Base-by-base conservation (phyloP, 2,888 invertebrate genomes). In the Epirrhoe tristata region DNA sequence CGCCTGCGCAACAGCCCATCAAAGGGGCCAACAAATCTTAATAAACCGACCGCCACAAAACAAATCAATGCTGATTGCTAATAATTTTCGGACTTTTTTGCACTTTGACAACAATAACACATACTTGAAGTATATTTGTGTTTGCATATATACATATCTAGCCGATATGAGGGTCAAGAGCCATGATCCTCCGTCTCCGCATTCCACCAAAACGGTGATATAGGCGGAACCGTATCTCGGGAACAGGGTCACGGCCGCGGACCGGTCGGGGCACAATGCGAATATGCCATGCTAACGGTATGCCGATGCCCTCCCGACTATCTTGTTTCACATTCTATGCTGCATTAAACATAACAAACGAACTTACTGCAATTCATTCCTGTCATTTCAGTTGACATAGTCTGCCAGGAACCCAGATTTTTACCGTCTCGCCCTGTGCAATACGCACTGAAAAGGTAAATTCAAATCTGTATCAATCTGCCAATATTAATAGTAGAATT, bases 291-390 rank as follows among this genome's bases (percentile, higher is more conserved):
- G 75, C 75, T 87, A 85, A 86, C 86, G 85, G 87, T 85, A 80
- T 74, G 72, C 67, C 71, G 74, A 69, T 78, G 70, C 73, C 79
- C 74, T 77, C 73, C 72, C 73, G 75, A 69, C 66, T 76, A 74
- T 76, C 71, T 74, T 67, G 70, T 76, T 60, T 63, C 34, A 63
- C 63, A 63, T 52, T 59, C 50, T 63, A 54, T 61, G 61, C 58
- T 69, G 52, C 63, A 69, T 58, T 68, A 43, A 43, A 55, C 17
- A 59, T 34, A 54, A 39, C 31, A 8, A 51, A 43, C 43, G 10
- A 66, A 94, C 95, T 95, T 92, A 95, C 96, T 94, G 89, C 96
- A 96, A 82, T 94, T 93, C 81, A 94, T 89, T 66, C 82, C 84
- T 2, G 70, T 71, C 80, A 88, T 85, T 71, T 81, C 81, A 72